These are phyloP conservation scores for Apamea monoglypha DNA, from an alignment of 2,888 invertebrate genomes.

Conservation along the genomic window DNA sequence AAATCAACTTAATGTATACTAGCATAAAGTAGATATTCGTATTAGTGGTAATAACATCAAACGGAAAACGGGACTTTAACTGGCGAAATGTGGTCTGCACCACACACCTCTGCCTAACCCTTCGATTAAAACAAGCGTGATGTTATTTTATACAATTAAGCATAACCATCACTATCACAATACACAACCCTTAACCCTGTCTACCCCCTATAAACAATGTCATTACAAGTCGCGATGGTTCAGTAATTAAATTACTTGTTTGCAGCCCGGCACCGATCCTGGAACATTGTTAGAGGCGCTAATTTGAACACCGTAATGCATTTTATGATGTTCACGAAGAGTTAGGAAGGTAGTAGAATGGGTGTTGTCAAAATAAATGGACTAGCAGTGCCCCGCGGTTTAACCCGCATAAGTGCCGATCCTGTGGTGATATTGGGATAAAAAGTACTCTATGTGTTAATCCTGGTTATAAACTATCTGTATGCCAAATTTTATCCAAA, in stretches of 20 bases:
- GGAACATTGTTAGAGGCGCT: conserved; percentile 78
- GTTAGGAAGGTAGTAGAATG: conserved; percentile 64
- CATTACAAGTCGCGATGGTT: conserved; percentile 62
- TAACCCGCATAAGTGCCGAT: too few relatives aligned
- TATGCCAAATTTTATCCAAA: too few relatives aligned
- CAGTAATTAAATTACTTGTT: conserved; percentile 78
- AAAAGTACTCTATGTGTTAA: too few relatives aligned
- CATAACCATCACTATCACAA: background rate
- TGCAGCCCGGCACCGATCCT: conserved; percentile 68
- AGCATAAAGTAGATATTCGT: too few relatives aligned
- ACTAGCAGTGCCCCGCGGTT: background rate
- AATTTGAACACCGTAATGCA: conserved; percentile 81
- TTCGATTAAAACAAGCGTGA: too few relatives aligned
- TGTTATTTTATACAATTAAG: background rate
- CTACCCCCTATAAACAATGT: conserved; percentile 40
- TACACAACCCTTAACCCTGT: conserved; percentile 21
- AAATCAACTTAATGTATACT: too few relatives aligned
- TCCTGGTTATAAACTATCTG: too few relatives aligned
- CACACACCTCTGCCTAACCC: background rate
- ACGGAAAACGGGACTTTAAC: too few relatives aligned
- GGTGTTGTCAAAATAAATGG: conserved; percentile 1
- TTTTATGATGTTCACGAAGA: conserved; percentile 77
- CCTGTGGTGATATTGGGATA: too few relatives aligned
- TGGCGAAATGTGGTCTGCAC: background rate
- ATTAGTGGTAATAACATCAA: too few relatives aligned